Conservation (phyloP, 2,888 invertebrate species). For the Phymatocera aterrima region DNA sequence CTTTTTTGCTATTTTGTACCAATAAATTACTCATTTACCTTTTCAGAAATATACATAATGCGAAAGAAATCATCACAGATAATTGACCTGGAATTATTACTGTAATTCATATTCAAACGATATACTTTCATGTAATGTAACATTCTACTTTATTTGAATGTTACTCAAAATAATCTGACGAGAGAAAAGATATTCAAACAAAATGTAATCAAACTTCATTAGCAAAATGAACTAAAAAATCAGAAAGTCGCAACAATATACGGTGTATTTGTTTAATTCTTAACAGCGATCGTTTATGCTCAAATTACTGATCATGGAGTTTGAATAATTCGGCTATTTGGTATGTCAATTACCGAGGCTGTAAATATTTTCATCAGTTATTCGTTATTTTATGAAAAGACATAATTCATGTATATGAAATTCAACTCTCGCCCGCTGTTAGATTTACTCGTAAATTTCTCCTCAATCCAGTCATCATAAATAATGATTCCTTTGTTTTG, state of each 20-base stretch:
- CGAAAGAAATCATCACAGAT: neutral
- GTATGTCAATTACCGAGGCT: neutral
- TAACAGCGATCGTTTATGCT: no score
- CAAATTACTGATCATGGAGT: no score
- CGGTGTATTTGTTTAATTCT: no score
- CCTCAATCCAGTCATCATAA: neutral
- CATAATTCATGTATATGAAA: neutral
- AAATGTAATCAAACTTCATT: neutral
- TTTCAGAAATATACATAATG: neutral
- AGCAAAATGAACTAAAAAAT: neutral
- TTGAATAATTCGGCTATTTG: no score
- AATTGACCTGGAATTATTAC: neutral
- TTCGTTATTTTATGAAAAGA: neutral
- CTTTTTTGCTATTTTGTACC: neutral
- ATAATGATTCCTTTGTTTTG: conserved; percentile 7
- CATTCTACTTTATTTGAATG: neutral
- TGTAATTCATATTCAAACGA: neutral
- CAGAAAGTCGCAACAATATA: neutral
- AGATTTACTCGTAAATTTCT: conserved; percentile 5
- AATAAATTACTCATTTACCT: neutral
- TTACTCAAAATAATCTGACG: neutral
- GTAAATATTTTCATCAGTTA: conserved; percentile 8
- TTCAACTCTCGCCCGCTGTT: neutral
- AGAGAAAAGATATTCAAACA: neutral
- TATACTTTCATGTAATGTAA: neutral